A percentile compares a stretch with the other conserved stretches of the same genome.
phyloP scores from a whole-genome alignment of 2,113 vertebrate species.

The Coreoperca whiteheadi region DNA sequence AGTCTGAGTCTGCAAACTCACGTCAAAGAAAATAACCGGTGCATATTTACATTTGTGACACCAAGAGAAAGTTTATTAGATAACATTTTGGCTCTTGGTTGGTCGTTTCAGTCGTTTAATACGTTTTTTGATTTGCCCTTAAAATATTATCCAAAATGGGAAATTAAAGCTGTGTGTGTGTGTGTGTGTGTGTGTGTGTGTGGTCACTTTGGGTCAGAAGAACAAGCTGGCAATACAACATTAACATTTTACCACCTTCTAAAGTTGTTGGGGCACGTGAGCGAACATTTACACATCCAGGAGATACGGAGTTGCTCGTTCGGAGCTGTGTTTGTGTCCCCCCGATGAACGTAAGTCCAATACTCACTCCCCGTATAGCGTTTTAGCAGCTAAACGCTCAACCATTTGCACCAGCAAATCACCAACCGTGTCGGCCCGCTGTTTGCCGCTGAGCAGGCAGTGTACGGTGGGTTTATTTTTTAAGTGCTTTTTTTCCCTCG shows the following conservation, averaged over 20 bases:
- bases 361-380: too few relatives aligned
- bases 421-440: not conserved
- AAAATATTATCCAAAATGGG: not conserved
- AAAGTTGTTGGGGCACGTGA: not conserved
- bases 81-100: not conserved
- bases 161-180: not conserved
- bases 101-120: too few relatives aligned
- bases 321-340: not conserved
- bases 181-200: too few relatives aligned
- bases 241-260: not conserved
- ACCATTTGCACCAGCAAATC: not conserved
- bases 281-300: not conserved
- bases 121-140: not conserved
- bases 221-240: too few relatives aligned
- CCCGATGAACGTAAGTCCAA: too few relatives aligned
- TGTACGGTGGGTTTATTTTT: too few relatives aligned
- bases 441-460: not conserved
- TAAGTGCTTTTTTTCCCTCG: not conserved
- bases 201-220: not conserved
- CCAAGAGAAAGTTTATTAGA: not conserved
- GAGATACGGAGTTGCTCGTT: not conserved
- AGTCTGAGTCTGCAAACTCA: not conserved
- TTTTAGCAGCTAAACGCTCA: not conserved
- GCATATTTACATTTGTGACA: not conserved
- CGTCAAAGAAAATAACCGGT: not conserved